A percentile compares a stretch with the other conserved stretches of the same genome.
Conservation (phyloP, 2,888 invertebrate species). For the Ophraella communa region DNA sequence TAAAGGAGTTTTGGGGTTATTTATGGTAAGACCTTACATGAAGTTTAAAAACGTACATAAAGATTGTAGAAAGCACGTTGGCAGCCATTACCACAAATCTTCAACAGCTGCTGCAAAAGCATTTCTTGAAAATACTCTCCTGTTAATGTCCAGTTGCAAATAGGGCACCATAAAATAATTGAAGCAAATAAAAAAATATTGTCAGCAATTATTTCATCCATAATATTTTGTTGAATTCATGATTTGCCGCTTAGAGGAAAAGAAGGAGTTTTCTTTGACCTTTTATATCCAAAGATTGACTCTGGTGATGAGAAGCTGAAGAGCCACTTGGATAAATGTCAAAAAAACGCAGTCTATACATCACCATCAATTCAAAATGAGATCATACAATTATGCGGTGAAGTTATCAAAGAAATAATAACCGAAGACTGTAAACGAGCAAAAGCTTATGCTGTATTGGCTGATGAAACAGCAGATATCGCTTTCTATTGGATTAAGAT, state of each 20-base stretch:
- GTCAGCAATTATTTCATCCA: conserved; percentile 31
- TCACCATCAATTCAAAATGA: conserved; percentile 36
- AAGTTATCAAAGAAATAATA: conserved; percentile 21
- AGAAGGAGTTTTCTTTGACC: conserved; percentile 26
- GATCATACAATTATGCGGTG: conserved; percentile 38
- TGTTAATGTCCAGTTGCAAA: conserved; percentile 25
- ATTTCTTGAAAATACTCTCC: conserved; percentile 21
- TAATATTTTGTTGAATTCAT: conserved; percentile 26
- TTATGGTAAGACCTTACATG: conserved; percentile 17
- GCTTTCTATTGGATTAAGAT: conserved; percentile 44
- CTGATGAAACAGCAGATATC: conserved; percentile 47
- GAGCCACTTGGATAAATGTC: conserved; percentile 21
- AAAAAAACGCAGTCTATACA: conserved; percentile 26
- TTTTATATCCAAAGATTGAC: conserved; percentile 26
- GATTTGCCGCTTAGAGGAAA: conserved; percentile 29
- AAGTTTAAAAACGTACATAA: conserved; percentile 23
- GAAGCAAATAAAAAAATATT: conserved; percentile 30
- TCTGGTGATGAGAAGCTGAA: conserved; percentile 18
- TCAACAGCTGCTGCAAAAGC: conserved; percentile 27
- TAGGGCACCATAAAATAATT: conserved; percentile 19
- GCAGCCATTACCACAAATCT: conserved; percentile 18
- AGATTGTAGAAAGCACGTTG: conserved; percentile 14
- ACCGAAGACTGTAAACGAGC: no score
- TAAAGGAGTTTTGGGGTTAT: conserved; percentile 20
- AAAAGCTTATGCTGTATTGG: conserved; percentile 34